Conservation (phyloP, 2,888 invertebrate species). For the Meandrusa payeni region DNA sequence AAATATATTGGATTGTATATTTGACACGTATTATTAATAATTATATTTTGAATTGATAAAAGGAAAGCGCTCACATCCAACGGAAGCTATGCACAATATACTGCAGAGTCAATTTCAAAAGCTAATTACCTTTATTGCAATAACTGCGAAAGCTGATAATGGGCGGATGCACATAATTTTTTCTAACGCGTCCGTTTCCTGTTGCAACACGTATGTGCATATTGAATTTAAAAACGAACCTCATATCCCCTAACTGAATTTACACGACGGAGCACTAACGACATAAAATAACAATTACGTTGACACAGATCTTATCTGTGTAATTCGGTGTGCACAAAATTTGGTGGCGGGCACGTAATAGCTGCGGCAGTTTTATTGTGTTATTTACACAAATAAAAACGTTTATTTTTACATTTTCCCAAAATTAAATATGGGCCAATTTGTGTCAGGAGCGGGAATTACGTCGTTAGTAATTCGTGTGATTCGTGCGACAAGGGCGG, state of each 20-base stretch:
- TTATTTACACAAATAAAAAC: slow-evolving; percentile 81
- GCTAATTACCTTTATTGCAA: slow-evolving; percentile 68
- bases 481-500: slow-evolving; percentile 41
- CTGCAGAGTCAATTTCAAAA: slow-evolving; percentile 45
- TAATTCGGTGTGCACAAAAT: slow-evolving; percentile 71
- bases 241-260: slow-evolving; percentile 75
- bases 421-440: slow-evolving; percentile 79
- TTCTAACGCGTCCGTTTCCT: slow-evolving; percentile 74
- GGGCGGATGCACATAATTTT: slow-evolving; percentile 73
- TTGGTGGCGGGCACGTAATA: slow-evolving; percentile 61
- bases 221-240: slow-evolving; percentile 62
- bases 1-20: too few relatives aligned
- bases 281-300: slow-evolving; percentile 75
- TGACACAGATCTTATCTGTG: slow-evolving; percentile 72
- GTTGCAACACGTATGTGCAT: slow-evolving; percentile 50
- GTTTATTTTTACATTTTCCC: slow-evolving; percentile 81
- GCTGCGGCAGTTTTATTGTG: slow-evolving; percentile 74
- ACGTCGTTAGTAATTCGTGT: slow-evolving; percentile 65
- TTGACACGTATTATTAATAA: too few relatives aligned
- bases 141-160: slow-evolving; percentile 53
- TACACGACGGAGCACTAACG: slow-evolving; percentile 74
- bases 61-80: slow-evolving; percentile 31
- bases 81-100: slow-evolving; percentile 41
- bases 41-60: slow-evolving; percentile 31
- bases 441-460: slow-evolving; percentile 58